A percentile compares a stretch with the other conserved stretches of the same genome.
Evolutionary conservation across 2,888 invertebrate genomes (phyloP).

Genomic region (Mongoloraphidia duomilia): DNA sequence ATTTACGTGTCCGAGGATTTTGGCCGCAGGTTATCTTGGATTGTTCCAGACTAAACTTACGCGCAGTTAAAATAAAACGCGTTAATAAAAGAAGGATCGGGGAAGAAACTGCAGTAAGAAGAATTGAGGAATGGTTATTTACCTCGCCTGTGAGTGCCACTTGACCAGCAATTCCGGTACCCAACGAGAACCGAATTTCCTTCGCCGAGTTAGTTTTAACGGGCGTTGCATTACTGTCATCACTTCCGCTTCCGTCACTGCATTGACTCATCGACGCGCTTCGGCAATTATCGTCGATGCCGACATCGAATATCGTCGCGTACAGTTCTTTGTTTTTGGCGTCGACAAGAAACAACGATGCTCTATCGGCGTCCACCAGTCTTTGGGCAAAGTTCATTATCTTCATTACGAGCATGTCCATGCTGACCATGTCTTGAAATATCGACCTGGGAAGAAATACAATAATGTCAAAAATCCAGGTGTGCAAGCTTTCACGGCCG

Average conservation of each 20-base stretch:
- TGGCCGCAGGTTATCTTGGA: too few relatives aligned
- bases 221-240: constrained; percentile 16
- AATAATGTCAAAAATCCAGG: constrained; percentile 1
- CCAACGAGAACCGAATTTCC: constrained; percentile 54
- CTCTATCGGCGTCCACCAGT: constrained; percentile 68
- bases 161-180: constrained; percentile 68
- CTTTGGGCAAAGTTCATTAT: constrained; percentile 73
- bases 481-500: too few relatives aligned
- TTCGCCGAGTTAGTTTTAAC: constrained; percentile 27
- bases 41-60: too few relatives aligned
- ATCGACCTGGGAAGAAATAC: constrained; percentile 46
- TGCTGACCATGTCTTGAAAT: constrained; percentile 76
- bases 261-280: background rate
- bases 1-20: too few relatives aligned
- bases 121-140: too few relatives aligned
- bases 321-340: constrained; percentile 57
- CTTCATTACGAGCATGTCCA: constrained; percentile 67
- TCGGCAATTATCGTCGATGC: constrained; percentile 22
- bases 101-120: too few relatives aligned
- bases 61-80: too few relatives aligned
- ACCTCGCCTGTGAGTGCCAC: constrained; percentile 64
- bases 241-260: constrained; percentile 11
- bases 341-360: constrained; percentile 71
- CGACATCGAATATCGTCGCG: constrained; percentile 67
- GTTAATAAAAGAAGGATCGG: too few relatives aligned